These are phyloP conservation scores for Himantopus leucocephalus DNA, from an alignment of 2,113 vertebrate genomes.

Conservation along the genomic window DNA sequence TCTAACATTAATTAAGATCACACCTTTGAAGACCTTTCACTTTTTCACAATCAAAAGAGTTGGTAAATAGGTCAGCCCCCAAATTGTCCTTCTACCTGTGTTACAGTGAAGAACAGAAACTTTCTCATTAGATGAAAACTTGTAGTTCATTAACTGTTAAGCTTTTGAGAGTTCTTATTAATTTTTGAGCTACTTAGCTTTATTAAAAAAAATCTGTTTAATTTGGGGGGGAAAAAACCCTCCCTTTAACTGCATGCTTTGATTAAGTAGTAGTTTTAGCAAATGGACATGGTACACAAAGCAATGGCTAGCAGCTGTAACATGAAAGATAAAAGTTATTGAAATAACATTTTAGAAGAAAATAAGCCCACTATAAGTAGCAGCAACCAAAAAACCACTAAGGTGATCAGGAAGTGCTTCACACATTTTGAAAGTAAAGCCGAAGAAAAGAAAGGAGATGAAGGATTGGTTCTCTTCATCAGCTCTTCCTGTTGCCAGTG, in stretches of 20 bases:
- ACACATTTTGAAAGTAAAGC: constrained; percentile 2
- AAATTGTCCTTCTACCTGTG: constrained; percentile 12
- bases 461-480: neutral
- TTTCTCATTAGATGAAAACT: constrained; percentile 32
- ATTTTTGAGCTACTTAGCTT: constrained; percentile 42
- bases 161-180: constrained; percentile 55
- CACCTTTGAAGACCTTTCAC: constrained; percentile 28
- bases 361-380: neutral
- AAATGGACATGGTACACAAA: constrained; percentile 17
- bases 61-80: constrained; percentile 39
- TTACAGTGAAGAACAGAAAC: constrained; percentile 27
- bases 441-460: neutral
- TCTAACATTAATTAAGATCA: constrained; percentile 47
- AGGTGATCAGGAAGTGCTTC: constrained; percentile 32
- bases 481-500: constrained; percentile 64
- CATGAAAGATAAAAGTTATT: neutral
- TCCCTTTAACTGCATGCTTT: neutral
- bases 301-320: neutral
- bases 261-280: constrained; percentile 33
- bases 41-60: constrained; percentile 45
- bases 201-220: neutral
- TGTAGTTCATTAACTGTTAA: constrained; percentile 33
- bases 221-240: neutral
- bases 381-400: neutral
- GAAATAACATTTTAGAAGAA: neutral